Evolutionary conservation across 1,140 invertebrate genomes (phyloP).

Genomic region (Drusus annulatus): DNA sequence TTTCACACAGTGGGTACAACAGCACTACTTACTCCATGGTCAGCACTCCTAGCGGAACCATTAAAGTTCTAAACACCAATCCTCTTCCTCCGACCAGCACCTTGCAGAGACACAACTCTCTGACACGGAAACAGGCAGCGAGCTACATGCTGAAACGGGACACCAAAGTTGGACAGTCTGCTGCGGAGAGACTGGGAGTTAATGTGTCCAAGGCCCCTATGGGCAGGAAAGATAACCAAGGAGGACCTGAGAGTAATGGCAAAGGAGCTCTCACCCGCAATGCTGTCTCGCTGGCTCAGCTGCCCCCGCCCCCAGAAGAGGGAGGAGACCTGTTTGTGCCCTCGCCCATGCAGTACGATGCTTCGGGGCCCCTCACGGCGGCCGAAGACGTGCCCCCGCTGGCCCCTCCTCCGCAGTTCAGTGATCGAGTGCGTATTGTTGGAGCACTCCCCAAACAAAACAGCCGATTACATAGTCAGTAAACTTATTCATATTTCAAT

Average conservation of each 20-base stretch:
- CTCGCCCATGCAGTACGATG: conserved; percentile 61
- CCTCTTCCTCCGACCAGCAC: conserved; percentile 66
- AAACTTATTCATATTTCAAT: conserved; percentile 28
- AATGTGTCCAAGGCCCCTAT: conserved; percentile 64
- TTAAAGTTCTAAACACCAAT: conserved; percentile 64
- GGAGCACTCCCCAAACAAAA: conserved; percentile 82
- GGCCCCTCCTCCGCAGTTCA: conserved; percentile 82
- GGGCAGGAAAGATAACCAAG: conserved; percentile 41
- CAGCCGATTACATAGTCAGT: conserved; percentile 62
- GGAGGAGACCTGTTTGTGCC: conserved; percentile 76
- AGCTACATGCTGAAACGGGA: conserved; percentile 69
- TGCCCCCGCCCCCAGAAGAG: conserved; percentile 86
- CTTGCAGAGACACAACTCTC: conserved; percentile 74
- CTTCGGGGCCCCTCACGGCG: conserved; percentile 61
- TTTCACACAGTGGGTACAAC: conserved; percentile 49
- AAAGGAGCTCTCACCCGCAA: conserved; percentile 75
- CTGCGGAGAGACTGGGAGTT: conserved; percentile 68
- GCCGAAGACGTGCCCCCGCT: conserved; percentile 70
- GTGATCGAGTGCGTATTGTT: conserved; percentile 83
- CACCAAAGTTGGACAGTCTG: conserved; percentile 64
- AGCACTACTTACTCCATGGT: conserved; percentile 51
- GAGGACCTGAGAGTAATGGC: conserved; percentile 57
- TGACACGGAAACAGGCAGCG: conserved; percentile 73
- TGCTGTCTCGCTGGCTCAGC: conserved; percentile 83
- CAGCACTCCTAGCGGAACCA: conserved; percentile 62